These are phyloP conservation scores for Zaprionus camerounensis DNA, from an alignment of 1,140 invertebrate species.

Conservation along the genomic window DNA sequence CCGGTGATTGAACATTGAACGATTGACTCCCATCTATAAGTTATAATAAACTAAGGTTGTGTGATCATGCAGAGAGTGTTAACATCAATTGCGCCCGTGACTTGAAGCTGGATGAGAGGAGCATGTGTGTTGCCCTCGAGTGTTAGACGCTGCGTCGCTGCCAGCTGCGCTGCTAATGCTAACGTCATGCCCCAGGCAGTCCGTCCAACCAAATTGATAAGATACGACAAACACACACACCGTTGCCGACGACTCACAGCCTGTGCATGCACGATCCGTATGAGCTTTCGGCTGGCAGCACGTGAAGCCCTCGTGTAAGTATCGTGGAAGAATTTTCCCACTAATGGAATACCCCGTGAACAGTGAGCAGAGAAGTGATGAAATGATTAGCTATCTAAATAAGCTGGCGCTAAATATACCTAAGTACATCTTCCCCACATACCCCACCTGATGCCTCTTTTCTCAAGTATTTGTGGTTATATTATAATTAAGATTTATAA, in stretches of 20 bases:
- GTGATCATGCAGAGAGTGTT: slow-evolving; percentile 22
- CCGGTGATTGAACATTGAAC: background rate
- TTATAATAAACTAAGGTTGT: background rate
- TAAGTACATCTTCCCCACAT: background rate
- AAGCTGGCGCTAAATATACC: slow-evolving; percentile 5
- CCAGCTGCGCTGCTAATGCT: background rate
- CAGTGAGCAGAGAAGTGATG: background rate
- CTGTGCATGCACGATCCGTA: slow-evolving; percentile 59
- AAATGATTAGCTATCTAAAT: slow-evolving; percentile 11
- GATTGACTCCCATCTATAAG: background rate
- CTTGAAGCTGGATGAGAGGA: slow-evolving; percentile 18
- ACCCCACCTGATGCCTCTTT: background rate
- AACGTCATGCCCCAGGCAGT: slow-evolving; percentile 11
- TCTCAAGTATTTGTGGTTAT: slow-evolving; percentile 40
- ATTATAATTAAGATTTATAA: slow-evolving; percentile 22
- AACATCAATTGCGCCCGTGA: slow-evolving; percentile 31
- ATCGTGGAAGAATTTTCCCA: slow-evolving; percentile 46
- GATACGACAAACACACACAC: slow-evolving; percentile 14
- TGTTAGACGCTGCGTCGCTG: background rate
- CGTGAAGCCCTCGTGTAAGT: slow-evolving; percentile 65
- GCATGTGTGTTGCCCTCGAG: slow-evolving; percentile 16
- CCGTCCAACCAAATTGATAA: slow-evolving; percentile 27
- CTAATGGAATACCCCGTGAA: slow-evolving; percentile 31
- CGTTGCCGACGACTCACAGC: slow-evolving; percentile 31
- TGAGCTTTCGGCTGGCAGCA: slow-evolving; percentile 46